phyloP scores from a whole-genome alignment of 2,113 vertebrate species.

The Sardina pilchardus region DNA sequence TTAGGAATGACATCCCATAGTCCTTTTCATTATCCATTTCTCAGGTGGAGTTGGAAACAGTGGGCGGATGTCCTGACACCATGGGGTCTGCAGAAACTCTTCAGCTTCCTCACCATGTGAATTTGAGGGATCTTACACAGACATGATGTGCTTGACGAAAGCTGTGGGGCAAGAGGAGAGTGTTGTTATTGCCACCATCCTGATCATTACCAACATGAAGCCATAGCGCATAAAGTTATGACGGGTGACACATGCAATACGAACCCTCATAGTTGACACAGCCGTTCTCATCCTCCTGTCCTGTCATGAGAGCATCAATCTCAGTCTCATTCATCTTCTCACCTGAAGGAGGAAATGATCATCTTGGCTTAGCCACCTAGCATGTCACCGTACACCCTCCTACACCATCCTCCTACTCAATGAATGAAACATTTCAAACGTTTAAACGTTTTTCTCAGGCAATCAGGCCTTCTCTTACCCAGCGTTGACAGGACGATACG shows the following conservation, averaged over 20 bases:
- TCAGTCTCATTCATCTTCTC: slow-evolving; percentile 95
- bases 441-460: too few species aligned
- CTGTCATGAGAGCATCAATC: slow-evolving; percentile 88
- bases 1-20: slow-evolving; percentile 75
- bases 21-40: slow-evolving; percentile 70
- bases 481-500: slow-evolving; percentile 95
- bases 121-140: slow-evolving; percentile 77
- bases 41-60: slow-evolving; percentile 67
- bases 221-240: background rate
- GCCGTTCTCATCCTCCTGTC: slow-evolving; percentile 97
- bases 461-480: slow-evolving; percentile 73
- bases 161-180: slow-evolving; percentile 69
- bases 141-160: slow-evolving; percentile 98
- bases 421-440: background rate
- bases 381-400: too few species aligned
- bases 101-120: slow-evolving; percentile 59
- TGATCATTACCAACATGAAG: background rate
- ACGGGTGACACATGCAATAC: slow-evolving; percentile 30
- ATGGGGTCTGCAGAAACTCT: slow-evolving; percentile 77
- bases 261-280: slow-evolving; percentile 95
- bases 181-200: background rate
- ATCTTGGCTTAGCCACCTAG: background rate
- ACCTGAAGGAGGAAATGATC: slow-evolving; percentile 69
- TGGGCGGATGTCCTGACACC: slow-evolving; percentile 75
- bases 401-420: background rate